phyloP scores from a whole-genome alignment of 2,797 vertebrate genomes.

The Mionectes olivaceus region DNA sequence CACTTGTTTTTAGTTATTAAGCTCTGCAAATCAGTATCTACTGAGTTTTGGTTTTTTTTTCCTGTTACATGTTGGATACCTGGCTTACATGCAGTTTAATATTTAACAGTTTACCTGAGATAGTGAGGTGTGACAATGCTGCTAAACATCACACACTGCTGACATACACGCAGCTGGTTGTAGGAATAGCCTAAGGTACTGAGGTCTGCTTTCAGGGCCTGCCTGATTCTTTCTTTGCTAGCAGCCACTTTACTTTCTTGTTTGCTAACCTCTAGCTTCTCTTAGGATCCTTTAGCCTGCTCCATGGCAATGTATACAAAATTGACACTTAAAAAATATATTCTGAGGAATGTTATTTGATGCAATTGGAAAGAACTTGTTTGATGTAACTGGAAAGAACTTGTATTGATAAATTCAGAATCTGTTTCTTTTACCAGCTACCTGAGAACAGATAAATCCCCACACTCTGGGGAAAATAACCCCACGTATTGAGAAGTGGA shows the following conservation, averaged over 20 bases:
- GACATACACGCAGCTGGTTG: not conserved
- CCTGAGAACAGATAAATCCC: not conserved
- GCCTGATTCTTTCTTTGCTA: not conserved
- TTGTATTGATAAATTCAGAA: not conserved
- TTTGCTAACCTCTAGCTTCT: not conserved
- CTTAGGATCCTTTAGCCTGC: not conserved
- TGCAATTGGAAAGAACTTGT: not conserved
- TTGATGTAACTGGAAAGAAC: not conserved
- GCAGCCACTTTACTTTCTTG: not conserved
- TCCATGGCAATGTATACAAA: not conserved
- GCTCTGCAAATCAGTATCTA: not conserved
- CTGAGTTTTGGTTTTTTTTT: not conserved
- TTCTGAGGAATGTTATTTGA: not conserved
- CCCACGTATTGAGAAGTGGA: not conserved
- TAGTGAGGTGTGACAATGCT: not conserved
- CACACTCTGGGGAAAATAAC: not conserved
- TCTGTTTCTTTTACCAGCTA: not conserved
- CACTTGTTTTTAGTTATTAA: not conserved
- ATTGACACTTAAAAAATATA: not conserved
- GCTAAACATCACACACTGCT: not conserved
- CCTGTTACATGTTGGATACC: not conserved
- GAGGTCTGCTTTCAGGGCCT: not conserved
- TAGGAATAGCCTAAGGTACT: not conserved
- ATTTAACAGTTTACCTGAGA: slow-evolving; percentile 37
- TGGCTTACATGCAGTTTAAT: slow-evolving; percentile 36